phyloP scores from a whole-genome alignment of 1,140 invertebrate species.

The Hylyphantes graminicola region DNA sequence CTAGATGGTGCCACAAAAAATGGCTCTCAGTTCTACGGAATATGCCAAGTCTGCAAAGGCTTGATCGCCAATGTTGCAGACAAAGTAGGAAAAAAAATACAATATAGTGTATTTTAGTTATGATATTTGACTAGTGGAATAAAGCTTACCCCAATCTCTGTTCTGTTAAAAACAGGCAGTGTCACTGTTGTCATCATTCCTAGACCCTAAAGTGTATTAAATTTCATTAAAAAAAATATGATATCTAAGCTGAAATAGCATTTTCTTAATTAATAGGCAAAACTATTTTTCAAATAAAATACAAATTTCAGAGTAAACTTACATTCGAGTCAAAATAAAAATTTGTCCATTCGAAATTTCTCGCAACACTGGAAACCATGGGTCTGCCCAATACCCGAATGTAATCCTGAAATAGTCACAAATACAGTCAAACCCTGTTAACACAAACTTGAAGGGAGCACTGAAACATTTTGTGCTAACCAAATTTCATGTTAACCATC shows the following conservation, averaged over 20 bases:
- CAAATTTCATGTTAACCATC: not conserved
- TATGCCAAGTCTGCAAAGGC: no score
- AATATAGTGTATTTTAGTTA: no score
- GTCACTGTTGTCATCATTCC: slow-evolving; percentile 70
- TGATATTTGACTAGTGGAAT: no score
- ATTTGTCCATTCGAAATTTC: slow-evolving; percentile 67
- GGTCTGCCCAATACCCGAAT: slow-evolving; percentile 68
- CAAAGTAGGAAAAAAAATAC: no score
- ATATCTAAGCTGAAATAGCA: not conserved
- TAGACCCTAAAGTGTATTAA: slow-evolving; percentile 65
- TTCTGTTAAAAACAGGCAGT: slow-evolving; percentile 69
- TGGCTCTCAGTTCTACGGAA: no score
- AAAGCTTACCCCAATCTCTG: slow-evolving; percentile 43
- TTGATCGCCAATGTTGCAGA: no score
- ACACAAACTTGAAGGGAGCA: no score
- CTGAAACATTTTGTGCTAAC: no score
- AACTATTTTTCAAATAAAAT: not conserved
- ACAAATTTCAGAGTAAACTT: slow-evolving; percentile 41
- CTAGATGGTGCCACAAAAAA: no score
- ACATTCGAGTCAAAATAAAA: slow-evolving; percentile 67
- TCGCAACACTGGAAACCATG: slow-evolving; percentile 65
- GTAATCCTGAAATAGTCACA: slow-evolving; percentile 66
- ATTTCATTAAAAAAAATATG: not conserved
- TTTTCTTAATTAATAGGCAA: not conserved
- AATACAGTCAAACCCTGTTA: no score